These are phyloP conservation scores for Pterois miles DNA, from an alignment of 2,797 vertebrate species.

Conservation along the genomic window DNA sequence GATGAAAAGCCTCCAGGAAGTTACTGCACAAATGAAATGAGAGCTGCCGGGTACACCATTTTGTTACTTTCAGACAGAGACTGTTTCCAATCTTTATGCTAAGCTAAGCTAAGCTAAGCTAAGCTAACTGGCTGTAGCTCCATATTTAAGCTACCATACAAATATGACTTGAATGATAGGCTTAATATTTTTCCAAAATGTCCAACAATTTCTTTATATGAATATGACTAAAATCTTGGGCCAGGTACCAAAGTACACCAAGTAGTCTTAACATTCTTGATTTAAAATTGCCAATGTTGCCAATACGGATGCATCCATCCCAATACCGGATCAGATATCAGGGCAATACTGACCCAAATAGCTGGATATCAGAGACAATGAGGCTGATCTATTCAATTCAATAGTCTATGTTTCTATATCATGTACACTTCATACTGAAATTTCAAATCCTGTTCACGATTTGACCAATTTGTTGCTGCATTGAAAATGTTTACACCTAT, in stretches of 20 bases:
- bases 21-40: neutral
- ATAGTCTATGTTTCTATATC: too few species aligned
- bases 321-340: neutral
- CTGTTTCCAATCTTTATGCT: neutral
- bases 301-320: too few species aligned
- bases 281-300: too few species aligned
- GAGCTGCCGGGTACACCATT: too few species aligned
- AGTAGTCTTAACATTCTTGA: too few species aligned
- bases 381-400: too few species aligned
- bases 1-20: neutral
- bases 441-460: too few species aligned
- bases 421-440: too few species aligned
- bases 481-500: too few species aligned
- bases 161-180: neutral
- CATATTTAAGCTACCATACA: neutral
- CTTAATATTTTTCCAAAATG: neutral
- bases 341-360: too few species aligned
- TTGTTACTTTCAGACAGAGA: neutral
- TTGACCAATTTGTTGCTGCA: too few species aligned
- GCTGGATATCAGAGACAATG: too few species aligned
- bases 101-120: neutral
- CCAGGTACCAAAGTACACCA: neutral
- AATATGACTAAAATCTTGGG: neutral
- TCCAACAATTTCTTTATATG: neutral
- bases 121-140: neutral